A percentile compares a stretch with the other conserved stretches of the same genome.
Conservation (phyloP, 2,113 vertebrate genomes). For the Grantiella picta region DNA sequence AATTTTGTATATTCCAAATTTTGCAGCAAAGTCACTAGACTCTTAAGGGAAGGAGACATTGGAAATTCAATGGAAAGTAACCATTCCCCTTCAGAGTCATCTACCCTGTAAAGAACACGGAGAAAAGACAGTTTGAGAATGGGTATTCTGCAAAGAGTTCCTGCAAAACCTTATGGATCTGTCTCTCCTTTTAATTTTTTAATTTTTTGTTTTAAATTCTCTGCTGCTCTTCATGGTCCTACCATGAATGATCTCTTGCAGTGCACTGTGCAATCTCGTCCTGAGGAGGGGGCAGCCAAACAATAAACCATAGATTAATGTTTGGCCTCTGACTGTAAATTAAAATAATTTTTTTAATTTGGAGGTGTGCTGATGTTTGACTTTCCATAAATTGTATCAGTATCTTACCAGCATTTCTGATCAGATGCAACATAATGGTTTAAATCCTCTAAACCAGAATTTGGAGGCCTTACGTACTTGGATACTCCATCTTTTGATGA, state of each 20-base stretch:
- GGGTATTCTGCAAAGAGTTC: background rate
- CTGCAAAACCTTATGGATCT: background rate
- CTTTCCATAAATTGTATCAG: conserved; percentile 3
- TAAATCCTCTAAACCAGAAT: conserved; percentile 3
- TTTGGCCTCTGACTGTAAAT: background rate
- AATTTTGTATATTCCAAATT: background rate
- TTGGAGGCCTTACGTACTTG: background rate
- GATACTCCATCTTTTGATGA: background rate
- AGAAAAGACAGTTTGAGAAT: background rate
- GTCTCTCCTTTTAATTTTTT: background rate
- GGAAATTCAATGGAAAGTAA: background rate
- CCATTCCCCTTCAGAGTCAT: background rate
- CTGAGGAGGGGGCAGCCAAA: background rate
- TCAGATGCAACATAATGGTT: background rate
- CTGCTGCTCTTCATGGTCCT: background rate
- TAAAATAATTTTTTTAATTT: background rate
- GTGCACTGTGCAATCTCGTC: background rate
- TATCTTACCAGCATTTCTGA: background rate
- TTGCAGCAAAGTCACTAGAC: background rate
- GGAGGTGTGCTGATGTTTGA: background rate
- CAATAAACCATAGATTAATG: background rate
- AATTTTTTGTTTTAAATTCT: background rate
- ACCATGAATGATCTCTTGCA: background rate
- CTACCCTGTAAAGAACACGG: background rate
- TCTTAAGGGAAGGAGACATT: background rate